Conservation (phyloP, 2,113 vertebrate genomes). For the Campylomormyrus numenius region DNA sequence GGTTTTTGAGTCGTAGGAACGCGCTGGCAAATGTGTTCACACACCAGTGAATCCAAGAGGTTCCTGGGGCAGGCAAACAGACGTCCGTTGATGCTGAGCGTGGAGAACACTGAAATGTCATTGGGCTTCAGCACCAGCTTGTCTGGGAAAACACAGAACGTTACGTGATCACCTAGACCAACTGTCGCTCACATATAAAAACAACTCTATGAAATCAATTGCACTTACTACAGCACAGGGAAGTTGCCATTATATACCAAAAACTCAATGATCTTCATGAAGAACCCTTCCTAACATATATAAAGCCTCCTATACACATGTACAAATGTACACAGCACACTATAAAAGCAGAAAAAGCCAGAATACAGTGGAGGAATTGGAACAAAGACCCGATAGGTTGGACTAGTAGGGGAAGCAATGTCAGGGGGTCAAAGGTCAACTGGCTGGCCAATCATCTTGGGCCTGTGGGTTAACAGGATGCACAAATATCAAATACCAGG, state of each 20-base stretch:
- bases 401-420: neutral
- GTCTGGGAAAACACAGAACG: slow-evolving; percentile 67
- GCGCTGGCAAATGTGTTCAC: slow-evolving; percentile 36
- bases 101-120: slow-evolving; percentile 92
- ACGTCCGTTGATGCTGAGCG: slow-evolving; percentile 83
- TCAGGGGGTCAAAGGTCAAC: neutral
- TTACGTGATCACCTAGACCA: neutral
- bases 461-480: neutral
- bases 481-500: neutral
- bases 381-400: neutral
- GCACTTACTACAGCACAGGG: neutral
- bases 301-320: neutral
- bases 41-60: slow-evolving; percentile 89
- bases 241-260: neutral
- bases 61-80: slow-evolving; percentile 87
- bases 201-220: neutral
- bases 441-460: neutral
- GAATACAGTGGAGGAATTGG: neutral
- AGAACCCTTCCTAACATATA: neutral
- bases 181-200: neutral
- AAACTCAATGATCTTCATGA: neutral
- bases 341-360: neutral
- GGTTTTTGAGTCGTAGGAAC: neutral
- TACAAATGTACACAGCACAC: neutral
- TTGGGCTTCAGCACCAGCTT: slow-evolving; percentile 86